Evolutionary conservation across 2,888 invertebrate genomes (phyloP).

Genomic region (Peribatodes rhomboidaria): DNA sequence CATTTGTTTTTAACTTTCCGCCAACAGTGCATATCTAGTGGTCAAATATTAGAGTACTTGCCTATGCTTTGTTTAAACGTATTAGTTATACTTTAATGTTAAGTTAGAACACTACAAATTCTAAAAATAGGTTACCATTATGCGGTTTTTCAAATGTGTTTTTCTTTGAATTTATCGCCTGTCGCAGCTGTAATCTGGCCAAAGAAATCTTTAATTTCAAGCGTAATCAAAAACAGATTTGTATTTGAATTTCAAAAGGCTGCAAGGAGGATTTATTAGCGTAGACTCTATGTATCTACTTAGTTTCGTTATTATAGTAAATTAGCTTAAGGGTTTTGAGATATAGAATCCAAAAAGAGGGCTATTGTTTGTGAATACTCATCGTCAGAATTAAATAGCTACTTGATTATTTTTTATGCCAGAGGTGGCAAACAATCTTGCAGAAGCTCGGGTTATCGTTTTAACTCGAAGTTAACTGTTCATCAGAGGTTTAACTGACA

Average conservation of each 20-base stretch:
- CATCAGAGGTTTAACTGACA: too few species aligned
- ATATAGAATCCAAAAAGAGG: not conserved
- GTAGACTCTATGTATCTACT: not conserved
- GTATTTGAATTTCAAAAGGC: slow-evolving; percentile 37
- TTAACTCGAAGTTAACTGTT: too few species aligned
- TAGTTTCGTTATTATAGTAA: not conserved
- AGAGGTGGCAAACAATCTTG: too few species aligned
- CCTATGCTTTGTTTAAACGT: too few species aligned
- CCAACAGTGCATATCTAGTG: too few species aligned
- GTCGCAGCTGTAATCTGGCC: slow-evolving; percentile 7
- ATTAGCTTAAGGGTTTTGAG: not conserved
- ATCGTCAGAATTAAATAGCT: too few species aligned
- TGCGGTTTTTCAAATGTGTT: too few species aligned
- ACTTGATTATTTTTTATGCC: too few species aligned
- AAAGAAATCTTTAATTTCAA: slow-evolving; percentile 19
- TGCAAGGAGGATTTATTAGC: not conserved
- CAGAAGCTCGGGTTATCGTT: too few species aligned
- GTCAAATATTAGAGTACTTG: too few species aligned
- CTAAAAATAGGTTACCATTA: not conserved
- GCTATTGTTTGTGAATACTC: not conserved
- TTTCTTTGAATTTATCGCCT: not conserved
- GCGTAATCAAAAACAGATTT: slow-evolving; percentile 15
- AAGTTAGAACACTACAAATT: not conserved
- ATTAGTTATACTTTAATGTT: not conserved
- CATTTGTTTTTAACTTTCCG: too few species aligned